Base-by-base conservation (phyloP, 2,797 vertebrate genomes). In the Cynodonichthys magdalenae region DNA sequence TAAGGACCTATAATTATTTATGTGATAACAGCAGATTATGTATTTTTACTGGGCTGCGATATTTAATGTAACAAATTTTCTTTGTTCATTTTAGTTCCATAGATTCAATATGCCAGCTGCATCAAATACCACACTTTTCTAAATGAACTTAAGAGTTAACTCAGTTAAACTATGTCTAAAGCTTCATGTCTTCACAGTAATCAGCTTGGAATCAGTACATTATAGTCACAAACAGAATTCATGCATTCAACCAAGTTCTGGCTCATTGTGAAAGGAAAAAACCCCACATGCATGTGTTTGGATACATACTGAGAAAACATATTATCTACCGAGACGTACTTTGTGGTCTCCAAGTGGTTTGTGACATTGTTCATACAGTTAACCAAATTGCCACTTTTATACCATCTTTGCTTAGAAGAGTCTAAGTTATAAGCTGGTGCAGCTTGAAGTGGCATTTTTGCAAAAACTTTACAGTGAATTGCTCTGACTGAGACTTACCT, bases 341-440 rank as follows among this genome's bases (percentile, higher is more conserved):
- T 15, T 53, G 51, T 63, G 60, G 50, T 46, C 8, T 11, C 36
- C 2, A 24, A 12, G 60, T 53, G 28, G 51, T 46, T 53, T 34
- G 28, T 17, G 50, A 53, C 28, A 54, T 48, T 14, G 51, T 34
- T 14, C 19, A 20, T 17, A 14, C 5, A 39, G 29, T 39, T 54
- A 39, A 51, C 7, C 46, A 27, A 34, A 24, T 24, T 34, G 12
- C 29, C 47, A 47, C 14, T 46, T 14, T 19, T 29, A 18, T 15
- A n/a, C 11, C 0, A 9, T 3, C 2, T 24, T 42, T 31, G 19
- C 36, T 24, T n/a, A 12, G 39, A 15, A n/a, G 36, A 41, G 4
- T 42, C 20, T 15, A 20, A 54, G 15, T 8, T 7, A 53, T 42
- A 24, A 0, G 20, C 42, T 10, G 2, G 14, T 15, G 19, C 19